These are phyloP conservation scores for Ypsolopha scabrella DNA, from an alignment of 2,888 invertebrate species.

Conservation along the genomic window DNA sequence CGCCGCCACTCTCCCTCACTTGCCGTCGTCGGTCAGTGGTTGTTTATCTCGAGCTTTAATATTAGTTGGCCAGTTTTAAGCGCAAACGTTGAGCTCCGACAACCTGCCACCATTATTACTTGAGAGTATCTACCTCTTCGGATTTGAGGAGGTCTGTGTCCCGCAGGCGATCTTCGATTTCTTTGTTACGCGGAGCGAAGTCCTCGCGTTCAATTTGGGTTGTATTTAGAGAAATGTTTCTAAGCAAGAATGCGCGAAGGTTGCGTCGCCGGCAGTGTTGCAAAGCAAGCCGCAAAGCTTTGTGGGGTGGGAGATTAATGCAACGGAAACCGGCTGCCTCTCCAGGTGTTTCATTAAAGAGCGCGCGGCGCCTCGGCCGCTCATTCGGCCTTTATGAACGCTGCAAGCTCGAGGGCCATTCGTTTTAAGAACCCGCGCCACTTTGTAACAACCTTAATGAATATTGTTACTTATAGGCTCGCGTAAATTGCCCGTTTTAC, in stretches of 20 bases:
- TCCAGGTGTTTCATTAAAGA: slow-evolving; percentile 69
- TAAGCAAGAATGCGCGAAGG: neutral
- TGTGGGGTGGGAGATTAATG: slow-evolving; percentile 51
- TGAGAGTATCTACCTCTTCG: neutral
- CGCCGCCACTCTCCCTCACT: slow-evolving; percentile 12
- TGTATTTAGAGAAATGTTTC: neutral
- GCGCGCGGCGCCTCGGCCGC: slow-evolving; percentile 58
- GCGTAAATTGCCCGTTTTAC: slow-evolving; percentile 65
- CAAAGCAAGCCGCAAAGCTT: neutral
- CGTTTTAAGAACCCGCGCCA: slow-evolving; percentile 68
- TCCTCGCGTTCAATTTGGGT: neutral
- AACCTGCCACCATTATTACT: slow-evolving; percentile 8
- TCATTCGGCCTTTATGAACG: slow-evolving; percentile 64
- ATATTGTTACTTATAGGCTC: slow-evolving; percentile 69
- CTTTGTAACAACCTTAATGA: slow-evolving; percentile 69
- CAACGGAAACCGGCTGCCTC: slow-evolving; percentile 61
- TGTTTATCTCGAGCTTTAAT: slow-evolving; percentile 46
- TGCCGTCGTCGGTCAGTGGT: slow-evolving; percentile 35
- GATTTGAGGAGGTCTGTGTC: neutral
- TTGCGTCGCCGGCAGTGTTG: neutral
- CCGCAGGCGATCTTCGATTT: neutral
- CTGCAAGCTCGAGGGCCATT: slow-evolving; percentile 67
- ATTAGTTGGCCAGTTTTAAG: slow-evolving; percentile 31
- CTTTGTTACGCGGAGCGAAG: neutral
- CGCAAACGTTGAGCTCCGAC: slow-evolving; percentile 14